Base-by-base conservation (phyloP, 2,113 vertebrate genomes). In the Reinhardtius hippoglossoides region DNA sequence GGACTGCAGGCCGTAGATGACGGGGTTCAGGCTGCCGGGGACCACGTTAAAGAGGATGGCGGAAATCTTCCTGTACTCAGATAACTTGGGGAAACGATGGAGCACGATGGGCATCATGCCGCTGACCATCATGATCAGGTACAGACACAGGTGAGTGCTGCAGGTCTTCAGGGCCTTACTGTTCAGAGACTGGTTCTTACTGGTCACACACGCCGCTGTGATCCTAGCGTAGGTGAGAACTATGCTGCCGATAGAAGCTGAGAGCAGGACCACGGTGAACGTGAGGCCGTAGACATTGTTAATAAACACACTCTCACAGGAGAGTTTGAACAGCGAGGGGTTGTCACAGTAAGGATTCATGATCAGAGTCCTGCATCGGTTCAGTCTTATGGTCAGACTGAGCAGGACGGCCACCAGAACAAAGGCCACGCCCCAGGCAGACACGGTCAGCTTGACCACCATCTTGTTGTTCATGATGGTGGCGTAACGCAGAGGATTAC, bases 401-500 rank as follows among this genome's bases (percentile, higher is more conserved):
- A 83, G 24, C 23, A 83, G 66, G 23, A 83, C 4, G 0, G 4
- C 52, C 0, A 74, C 71, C 35, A 78, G 9, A 2, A 70, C 13
- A 0, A 60, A 31, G 21, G 40, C 27, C 9, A 68, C 62, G 0
- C 48, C 71, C 82, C 82, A 84, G 10, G 67, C 71, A 4, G 48
- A 16, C 0, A 56, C 62, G 6, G 86, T 76, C 20, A 93, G 79
- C 37, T 64, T 80, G 18, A 86, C 10, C 5, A 92, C 62, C 79
- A 77, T 91, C 6, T 46, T 62, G 21, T 59, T 71, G 6, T 90
- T 95, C 92, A 95, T 95, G 66, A 94, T 61, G 16, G 88, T 26
- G 0, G 76, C 46, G 67, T 95, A 95, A 26, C 5, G 89, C 24
- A 95, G 88, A 0, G 93, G 94, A 27, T 60, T 73, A 37, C 93